Evolutionary conservation across 2,888 invertebrate species (phyloP).

Genomic region (Malacosoma neustria): DNA sequence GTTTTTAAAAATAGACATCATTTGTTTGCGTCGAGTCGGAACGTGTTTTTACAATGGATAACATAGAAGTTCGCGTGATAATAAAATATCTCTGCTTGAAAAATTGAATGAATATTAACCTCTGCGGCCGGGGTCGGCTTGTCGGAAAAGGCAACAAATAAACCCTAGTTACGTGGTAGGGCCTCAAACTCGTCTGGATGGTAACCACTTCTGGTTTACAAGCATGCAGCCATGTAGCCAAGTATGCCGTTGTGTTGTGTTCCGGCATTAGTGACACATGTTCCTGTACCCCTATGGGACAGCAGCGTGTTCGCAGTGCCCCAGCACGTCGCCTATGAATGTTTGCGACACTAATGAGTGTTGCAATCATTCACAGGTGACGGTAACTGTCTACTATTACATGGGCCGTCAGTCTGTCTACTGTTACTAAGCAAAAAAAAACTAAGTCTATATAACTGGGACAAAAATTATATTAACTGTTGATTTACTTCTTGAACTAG

Average conservation of each 20-base stretch:
- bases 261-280: not conserved
- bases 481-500: no score
- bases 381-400: not conserved
- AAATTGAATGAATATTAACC: not conserved
- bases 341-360: not conserved
- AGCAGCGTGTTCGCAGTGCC: not conserved
- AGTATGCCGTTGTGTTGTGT: not conserved
- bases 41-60: no score
- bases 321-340: no score
- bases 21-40: no score
- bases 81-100: no score
- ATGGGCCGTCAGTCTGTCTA: not conserved
- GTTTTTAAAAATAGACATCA: no score
- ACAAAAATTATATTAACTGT: no score
- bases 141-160: not conserved
- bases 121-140: not conserved
- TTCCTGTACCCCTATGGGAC: not conserved
- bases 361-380: not conserved
- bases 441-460: no score
- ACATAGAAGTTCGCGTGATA: no score
- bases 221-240: not conserved
- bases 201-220: no score
- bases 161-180: no score
- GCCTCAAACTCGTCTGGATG: no score
- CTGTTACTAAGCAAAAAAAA: not conserved